Conservation (phyloP, 2,797 vertebrate species). For the Hippoglossus hippoglossus region DNA sequence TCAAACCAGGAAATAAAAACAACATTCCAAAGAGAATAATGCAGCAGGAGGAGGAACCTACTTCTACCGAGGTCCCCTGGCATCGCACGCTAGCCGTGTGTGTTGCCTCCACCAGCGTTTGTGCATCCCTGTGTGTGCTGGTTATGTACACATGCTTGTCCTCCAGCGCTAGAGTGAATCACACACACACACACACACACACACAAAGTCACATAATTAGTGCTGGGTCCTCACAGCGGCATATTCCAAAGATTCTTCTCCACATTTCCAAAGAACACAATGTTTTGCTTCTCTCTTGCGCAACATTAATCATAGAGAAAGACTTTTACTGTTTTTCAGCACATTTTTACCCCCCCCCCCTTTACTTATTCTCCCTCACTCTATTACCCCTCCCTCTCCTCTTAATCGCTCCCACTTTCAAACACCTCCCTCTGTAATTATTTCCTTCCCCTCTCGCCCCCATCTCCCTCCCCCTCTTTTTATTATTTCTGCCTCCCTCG, state of each 20-base stretch:
- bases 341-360: conserved; percentile 21
- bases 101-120: conserved; percentile 42
- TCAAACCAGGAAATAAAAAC: conserved; percentile 79
- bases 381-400: conserved; percentile 60
- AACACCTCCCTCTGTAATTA: conserved; percentile 76
- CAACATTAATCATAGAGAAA: conserved; percentile 58
- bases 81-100: conserved; percentile 39
- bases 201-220: conserved; percentile 66
- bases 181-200: conserved; percentile 28
- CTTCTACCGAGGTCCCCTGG: conserved; percentile 71
- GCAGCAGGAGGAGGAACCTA: conserved; percentile 78
- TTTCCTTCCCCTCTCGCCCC: conserved; percentile 53
- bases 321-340: conserved; percentile 58
- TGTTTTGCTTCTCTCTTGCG: conserved; percentile 61
- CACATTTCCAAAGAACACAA: conserved; percentile 66
- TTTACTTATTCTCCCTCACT: conserved; percentile 47
- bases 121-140: conserved; percentile 53
- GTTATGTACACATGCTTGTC: conserved; percentile 71
- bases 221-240: conserved; percentile 51
- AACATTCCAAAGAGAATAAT: conserved; percentile 82
- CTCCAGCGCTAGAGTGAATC: conserved; percentile 64
- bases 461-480: conserved; percentile 41
- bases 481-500: conserved; percentile 65
- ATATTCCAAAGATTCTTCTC: conserved; percentile 64
- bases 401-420: conserved; percentile 68